These are phyloP conservation scores for Drosophila pseudotakahashii DNA, from an alignment of 2,888 invertebrate species.

Conservation along the genomic window DNA sequence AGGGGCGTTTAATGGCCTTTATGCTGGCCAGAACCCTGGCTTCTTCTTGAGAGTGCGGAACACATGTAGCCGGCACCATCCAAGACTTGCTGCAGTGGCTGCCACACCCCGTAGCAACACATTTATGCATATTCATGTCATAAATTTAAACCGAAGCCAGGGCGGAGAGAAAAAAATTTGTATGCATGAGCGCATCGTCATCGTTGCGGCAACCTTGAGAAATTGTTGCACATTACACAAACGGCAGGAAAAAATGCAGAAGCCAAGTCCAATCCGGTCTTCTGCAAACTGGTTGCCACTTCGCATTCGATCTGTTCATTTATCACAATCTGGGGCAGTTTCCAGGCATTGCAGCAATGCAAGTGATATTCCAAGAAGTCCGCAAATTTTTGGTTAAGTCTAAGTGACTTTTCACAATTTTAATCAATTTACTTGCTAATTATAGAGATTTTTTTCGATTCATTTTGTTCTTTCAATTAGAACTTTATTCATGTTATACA, in stretches of 20 bases:
- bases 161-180: conserved; percentile 39
- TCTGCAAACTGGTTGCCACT: conserved; percentile 70
- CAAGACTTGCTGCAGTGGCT: conserved; percentile 22
- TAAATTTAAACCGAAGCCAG: conserved; percentile 51
- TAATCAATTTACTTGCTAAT: conserved; percentile 32
- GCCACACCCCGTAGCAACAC: conserved; percentile 70
- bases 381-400: conserved; percentile 7
- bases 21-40: conserved; percentile 36
- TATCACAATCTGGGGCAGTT: conserved; percentile 69
- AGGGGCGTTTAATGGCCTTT: conserved; percentile 72
- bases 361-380: conserved; percentile 62
- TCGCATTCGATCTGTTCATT: conserved; percentile 62
- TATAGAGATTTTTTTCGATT: conserved; percentile 4
- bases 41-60: conserved; percentile 31
- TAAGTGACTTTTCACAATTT: conserved; percentile 4
- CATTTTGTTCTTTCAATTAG: conserved; percentile 32
- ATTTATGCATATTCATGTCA: conserved; percentile 79
- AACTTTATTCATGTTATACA: conserved; percentile 1
- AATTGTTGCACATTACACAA: conserved; percentile 50
- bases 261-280: conserved; percentile 14
- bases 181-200: conserved; percentile 70
- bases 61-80: conserved; percentile 60
- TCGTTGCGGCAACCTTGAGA: conserved; percentile 69
- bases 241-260: conserved; percentile 14
- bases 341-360: conserved; percentile 22